These are phyloP conservation scores for Periophthalmodon schlosseri DNA, from an alignment of 2,113 vertebrate species.

Conservation along the genomic window DNA sequence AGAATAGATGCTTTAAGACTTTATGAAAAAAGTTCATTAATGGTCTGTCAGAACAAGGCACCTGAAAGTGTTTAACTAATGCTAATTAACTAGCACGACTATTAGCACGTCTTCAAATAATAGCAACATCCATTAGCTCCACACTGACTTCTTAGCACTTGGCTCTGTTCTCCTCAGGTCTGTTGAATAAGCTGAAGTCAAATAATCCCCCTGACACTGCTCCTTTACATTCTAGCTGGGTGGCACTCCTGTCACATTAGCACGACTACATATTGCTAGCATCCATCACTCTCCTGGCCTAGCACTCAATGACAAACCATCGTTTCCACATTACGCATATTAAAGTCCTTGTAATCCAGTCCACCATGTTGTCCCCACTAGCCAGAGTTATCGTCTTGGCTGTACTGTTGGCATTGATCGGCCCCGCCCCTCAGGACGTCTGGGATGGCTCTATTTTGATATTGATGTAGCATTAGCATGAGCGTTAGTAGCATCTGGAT, in stretches of 20 bases:
- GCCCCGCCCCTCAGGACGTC: slow-evolving; percentile 13
- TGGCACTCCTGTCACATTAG: background rate
- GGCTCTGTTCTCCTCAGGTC: background rate
- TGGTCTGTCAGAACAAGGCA: too few species aligned
- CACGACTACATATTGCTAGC: background rate
- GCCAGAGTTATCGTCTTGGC: slow-evolving; percentile 17
- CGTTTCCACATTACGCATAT: slow-evolving; percentile 31
- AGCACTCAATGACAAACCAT: slow-evolving; percentile 15
- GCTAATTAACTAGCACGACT: background rate
- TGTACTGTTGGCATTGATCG: slow-evolving; percentile 26
- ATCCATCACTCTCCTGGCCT: slow-evolving; percentile 18
- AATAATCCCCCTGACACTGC: background rate
- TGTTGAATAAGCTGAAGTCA: background rate
- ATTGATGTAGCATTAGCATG: slow-evolving; percentile 58
- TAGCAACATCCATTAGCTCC: background rate
- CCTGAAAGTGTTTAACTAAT: background rate
- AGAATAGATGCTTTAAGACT: too few species aligned
- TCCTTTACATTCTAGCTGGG: slow-evolving; percentile 12
- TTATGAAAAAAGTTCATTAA: too few species aligned
- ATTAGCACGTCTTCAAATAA: background rate
- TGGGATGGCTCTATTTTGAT: slow-evolving; percentile 1
- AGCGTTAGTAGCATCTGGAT: too few species aligned
- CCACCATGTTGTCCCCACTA: slow-evolving; percentile 8
- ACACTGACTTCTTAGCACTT: background rate
- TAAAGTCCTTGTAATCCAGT: background rate